Evolutionary conservation across 2,113 vertebrate species (phyloP), one percentile per base, ranked within the genome.

Genomic region (Xenopus tropicalis): DNA sequence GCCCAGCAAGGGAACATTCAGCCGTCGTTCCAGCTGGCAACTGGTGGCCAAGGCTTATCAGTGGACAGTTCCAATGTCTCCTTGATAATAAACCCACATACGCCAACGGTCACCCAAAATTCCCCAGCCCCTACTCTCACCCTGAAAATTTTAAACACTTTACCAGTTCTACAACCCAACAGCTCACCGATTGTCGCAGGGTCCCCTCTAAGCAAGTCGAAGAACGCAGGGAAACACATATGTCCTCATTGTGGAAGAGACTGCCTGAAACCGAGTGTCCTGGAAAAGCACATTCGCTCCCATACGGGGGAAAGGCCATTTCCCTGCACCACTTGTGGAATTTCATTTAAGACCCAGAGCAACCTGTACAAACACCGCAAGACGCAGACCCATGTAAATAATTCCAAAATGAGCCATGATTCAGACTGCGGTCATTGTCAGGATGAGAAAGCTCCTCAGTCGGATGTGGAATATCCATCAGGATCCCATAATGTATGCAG

Each of bases 271-370:
- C 97, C 96, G 83, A 99, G 97, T 20, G 97, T 98, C 11, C 80
- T 99, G 74, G 95, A 98, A 86, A 99, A 99, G 78, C 97, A 99
- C 46, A 88, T 99, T 22, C 94, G 97, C 37, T 99, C 95, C 20
- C 97, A 99, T 88, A 99, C 97, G 0, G 97, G 97, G 0, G 97
- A 98, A 82, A 87, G 97, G 74, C 97, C 97, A 7, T 99, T 96
- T 61, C 96, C 96, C 0, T 99, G 97, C 56, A 83, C 85, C 71
- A 93, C 89, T 0, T 99, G 97, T 14, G 91, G 95, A 46, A 90
- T 98, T 17, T 95, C 96, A 8, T 99, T 99, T 66, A 99, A 99
- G 89, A 99, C 97, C 23, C 96, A 99, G 86, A 99, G 97, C 86
- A 99, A 99, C 84, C 81, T 99, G 62, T 99, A 98, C 58, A 99